Base-by-base conservation (phyloP, 2,888 invertebrate genomes). In the Caradrina clavipalpis region DNA sequence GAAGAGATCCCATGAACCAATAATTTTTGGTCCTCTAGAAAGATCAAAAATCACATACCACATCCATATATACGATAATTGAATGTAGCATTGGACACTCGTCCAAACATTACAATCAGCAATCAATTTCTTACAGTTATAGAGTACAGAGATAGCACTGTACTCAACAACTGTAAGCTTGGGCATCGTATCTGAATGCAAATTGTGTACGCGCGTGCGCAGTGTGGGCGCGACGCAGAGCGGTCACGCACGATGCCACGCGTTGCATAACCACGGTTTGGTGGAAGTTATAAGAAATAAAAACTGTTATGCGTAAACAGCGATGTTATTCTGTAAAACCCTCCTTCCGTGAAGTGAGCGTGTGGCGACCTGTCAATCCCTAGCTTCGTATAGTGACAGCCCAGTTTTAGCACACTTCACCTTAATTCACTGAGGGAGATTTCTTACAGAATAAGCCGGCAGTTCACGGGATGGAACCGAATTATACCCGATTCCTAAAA, bases 201-300 rank as follows among this genome's bases (percentile, higher is more conserved):
- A 86, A 81, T 76, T 78, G 83, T 80, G 64, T 31, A 73, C 55
- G 84, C 85, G 87, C 90, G 86, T 85, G 88, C 86, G 81, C 59
- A 3, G 82, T 76, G 88, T 88, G 89, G 87, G 88, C 87, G 87
- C 77, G 80, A 81, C 80, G 74, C 80, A 72, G n/a, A n/a, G 77
- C 81, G 84, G 87, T 88, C 88, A 88, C 86, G 89, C 88, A 85
- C 86, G 84, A 73, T 68, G 73, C 79, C 73, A 77, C 78, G 66
- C 72, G 73, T 86, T 88, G 81, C 84, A 82, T 85, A 85, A 86
- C 77, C 64, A 62, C 17, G 47, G 69, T 21, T 39, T 62, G 73
- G 81, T 80, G 17, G 59, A 71, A 81, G 60, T 60, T 50, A 63
- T 49, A 47, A 78, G 72, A 74, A 42, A 22, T 11, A 17, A 45